Evolutionary conservation across 2,797 vertebrate genomes (phyloP).

Genomic region (Chelonia mydas): DNA sequence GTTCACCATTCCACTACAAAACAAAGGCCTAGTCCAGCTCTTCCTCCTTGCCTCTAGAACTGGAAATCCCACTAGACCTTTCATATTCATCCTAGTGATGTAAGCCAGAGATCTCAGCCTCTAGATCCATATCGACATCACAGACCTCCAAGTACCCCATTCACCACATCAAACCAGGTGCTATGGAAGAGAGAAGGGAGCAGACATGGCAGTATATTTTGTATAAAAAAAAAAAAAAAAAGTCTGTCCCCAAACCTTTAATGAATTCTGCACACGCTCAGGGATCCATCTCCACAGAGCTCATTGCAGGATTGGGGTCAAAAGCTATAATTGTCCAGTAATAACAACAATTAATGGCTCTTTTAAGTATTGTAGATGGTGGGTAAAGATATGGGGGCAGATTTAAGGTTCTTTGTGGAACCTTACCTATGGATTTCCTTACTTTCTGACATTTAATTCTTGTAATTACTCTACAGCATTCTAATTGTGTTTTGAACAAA

Average conservation of each 20-base stretch:
- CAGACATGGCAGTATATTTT: not conserved
- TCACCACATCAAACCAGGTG: not conserved
- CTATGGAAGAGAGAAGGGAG: not conserved
- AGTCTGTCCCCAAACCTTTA: not conserved
- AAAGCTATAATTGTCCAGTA: not conserved
- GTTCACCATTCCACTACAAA: accelerated
- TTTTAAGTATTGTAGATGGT: accelerated
- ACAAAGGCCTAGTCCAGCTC: not conserved
- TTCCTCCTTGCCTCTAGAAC: not conserved
- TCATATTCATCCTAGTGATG: no score
- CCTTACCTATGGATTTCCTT: not conserved
- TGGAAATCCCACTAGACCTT: not conserved
- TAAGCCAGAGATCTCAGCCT: not conserved
- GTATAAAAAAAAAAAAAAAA: not conserved
- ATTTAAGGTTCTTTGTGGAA: not conserved
- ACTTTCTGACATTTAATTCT: not conserved
- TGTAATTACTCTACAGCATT: not conserved
- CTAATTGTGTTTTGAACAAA: not conserved
- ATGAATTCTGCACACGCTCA: not conserved
- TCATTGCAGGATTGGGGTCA: not conserved
- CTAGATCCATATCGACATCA: not conserved
- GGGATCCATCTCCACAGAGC: not conserved
- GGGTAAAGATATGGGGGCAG: not conserved
- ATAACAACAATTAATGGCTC: not conserved
- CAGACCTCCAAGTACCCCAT: not conserved